phyloP scores from a whole-genome alignment of 2,888 invertebrate genomes.

The Margaritifera margaritifera region DNA sequence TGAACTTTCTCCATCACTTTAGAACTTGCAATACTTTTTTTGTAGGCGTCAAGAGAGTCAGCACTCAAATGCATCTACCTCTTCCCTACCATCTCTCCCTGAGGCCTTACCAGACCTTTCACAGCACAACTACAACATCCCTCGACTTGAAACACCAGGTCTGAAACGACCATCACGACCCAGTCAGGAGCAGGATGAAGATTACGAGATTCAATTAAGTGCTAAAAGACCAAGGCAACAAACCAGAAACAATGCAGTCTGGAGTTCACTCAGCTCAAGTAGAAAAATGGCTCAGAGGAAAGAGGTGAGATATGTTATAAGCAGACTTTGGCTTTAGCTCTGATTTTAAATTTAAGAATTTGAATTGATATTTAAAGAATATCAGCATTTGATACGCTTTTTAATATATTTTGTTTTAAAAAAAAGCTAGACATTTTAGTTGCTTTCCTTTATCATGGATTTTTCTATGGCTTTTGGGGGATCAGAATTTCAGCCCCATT shows the following conservation, averaged over 20 bases:
- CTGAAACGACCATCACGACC: conserved; percentile 39
- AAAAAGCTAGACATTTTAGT: no score
- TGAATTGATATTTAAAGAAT: no score
- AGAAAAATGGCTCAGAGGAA: conserved; percentile 9
- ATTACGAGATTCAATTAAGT: conserved; percentile 14
- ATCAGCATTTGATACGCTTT: no score
- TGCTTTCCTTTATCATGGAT: no score
- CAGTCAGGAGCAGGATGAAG: conserved; percentile 24
- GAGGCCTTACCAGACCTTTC: conserved; percentile 57
- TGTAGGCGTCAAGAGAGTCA: conserved; percentile 61
- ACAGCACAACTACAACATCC: conserved; percentile 38
- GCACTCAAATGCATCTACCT: conserved; percentile 57
- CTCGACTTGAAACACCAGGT: conserved; percentile 45
- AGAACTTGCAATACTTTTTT: not conserved
- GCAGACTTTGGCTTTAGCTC: no score
- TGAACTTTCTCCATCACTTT: no score
- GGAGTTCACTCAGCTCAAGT: conserved; percentile 57
- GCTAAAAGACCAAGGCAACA: conserved; percentile 33
- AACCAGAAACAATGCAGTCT: conserved; percentile 46
- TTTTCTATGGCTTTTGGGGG: no score
- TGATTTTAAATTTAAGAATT: no score
- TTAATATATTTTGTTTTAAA: no score
- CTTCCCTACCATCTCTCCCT: conserved; percentile 49
- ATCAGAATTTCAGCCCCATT: no score
- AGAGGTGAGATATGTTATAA: not conserved